A percentile compares a stretch with the other conserved stretches of the same genome.
These are phyloP conservation scores for Patiria miniata DNA, from an alignment of 35 echinoderm and acorn worm genomes.

Conservation along the genomic window DNA sequence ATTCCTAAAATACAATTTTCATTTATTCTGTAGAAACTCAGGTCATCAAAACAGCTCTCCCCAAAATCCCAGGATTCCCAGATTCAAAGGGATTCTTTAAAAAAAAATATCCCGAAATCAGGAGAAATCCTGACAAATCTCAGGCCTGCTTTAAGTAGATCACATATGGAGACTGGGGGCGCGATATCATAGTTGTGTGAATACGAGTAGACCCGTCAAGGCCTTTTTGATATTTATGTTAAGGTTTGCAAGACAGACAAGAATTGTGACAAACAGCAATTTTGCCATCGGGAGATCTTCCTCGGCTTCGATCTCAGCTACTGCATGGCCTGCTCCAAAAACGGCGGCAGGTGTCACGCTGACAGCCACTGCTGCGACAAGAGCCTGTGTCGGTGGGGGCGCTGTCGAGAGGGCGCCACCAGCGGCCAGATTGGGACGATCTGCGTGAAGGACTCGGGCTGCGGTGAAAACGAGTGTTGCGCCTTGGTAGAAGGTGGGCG, in stretches of 20 bases:
- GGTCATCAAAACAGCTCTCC: too few relatives aligned
- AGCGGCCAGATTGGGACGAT: background rate
- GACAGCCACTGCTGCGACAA: conserved; percentile 4
- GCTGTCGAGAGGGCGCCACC: background rate
- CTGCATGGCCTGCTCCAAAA: background rate
- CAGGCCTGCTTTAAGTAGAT: too few relatives aligned
- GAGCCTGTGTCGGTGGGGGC: background rate
- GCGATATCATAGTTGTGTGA: too few relatives aligned
- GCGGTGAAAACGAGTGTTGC: background rate
- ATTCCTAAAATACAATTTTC: too few relatives aligned
- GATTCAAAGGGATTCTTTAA: too few relatives aligned
- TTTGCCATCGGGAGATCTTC: background rate
- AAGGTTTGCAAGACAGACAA: background rate
- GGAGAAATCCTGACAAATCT: too few relatives aligned
- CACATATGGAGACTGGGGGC: too few relatives aligned
- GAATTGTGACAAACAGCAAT: background rate
- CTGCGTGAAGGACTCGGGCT: background rate
- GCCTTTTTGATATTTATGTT: background rate
- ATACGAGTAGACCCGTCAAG: background rate
- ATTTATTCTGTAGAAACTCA: too few relatives aligned
- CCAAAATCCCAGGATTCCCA: too few relatives aligned
- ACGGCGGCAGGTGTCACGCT: background rate
- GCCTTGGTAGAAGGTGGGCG: background rate
- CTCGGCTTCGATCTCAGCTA: conserved; percentile 6
- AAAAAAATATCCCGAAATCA: too few relatives aligned